These are phyloP conservation scores for Amphiprion percula DNA, from an alignment of 2,113 vertebrate genomes.

Conservation along the genomic window DNA sequence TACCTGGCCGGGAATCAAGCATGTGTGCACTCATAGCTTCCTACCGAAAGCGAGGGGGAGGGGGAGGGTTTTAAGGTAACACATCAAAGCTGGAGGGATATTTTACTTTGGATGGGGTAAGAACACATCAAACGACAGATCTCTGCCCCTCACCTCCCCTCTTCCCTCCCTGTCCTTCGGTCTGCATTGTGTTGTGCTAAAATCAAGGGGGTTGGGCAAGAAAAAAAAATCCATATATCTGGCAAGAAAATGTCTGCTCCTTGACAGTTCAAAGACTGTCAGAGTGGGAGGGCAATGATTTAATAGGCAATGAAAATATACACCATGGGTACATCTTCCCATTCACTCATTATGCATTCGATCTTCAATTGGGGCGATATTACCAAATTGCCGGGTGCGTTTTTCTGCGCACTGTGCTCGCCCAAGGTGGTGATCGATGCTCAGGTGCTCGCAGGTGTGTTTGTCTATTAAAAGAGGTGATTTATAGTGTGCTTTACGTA, in stretches of 20 bases:
- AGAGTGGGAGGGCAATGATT: conserved; percentile 62
- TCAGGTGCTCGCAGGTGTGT: conserved; percentile 69
- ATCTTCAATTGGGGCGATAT: conserved; percentile 65
- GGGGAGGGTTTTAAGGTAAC: conserved; percentile 58
- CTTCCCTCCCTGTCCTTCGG: conserved; percentile 18
- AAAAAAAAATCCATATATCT: conserved; percentile 76
- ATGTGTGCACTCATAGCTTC: conserved; percentile 45
- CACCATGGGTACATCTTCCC: conserved; percentile 39
- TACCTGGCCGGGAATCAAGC: conserved; percentile 42
- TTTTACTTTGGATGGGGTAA: conserved; percentile 71
- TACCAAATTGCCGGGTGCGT: conserved; percentile 71
- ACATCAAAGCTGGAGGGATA: conserved; percentile 77
- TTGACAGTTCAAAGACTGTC: conserved; percentile 79
- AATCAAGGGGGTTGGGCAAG: conserved; percentile 72
- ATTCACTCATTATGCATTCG: conserved; percentile 46
- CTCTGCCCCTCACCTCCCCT: background rate
- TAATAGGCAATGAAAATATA: conserved; percentile 71
- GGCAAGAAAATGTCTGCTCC: conserved; percentile 58
- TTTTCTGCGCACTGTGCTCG: conserved; percentile 24
- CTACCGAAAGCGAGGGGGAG: background rate
- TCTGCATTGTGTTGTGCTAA: conserved; percentile 68
- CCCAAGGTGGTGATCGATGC: conserved; percentile 55
- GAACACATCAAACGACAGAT: conserved; percentile 77
- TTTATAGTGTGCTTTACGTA: conserved; percentile 58
- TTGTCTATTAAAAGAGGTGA: conserved; percentile 51